These are phyloP conservation scores for Dasypus novemcinctus DNA, from an alignment of 2,113 vertebrate genomes.

Conservation along the genomic window DNA sequence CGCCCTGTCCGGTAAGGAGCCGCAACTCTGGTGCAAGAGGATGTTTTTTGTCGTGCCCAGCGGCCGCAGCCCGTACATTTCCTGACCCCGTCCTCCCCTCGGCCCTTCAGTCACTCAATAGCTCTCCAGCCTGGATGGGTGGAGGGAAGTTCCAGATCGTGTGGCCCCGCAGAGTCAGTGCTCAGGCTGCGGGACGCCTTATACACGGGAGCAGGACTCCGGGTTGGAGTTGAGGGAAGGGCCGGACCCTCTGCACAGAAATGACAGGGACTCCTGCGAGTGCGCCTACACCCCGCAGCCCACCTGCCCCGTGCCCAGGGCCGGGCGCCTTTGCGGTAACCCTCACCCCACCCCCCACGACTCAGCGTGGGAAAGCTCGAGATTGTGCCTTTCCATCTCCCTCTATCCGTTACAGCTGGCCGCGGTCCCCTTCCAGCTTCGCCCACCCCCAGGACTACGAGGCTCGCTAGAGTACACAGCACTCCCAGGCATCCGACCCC, in stretches of 20 bases:
- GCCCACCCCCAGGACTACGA: not conserved
- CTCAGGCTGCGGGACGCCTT: not conserved
- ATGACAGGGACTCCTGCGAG: not conserved
- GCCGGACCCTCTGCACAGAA: not conserved
- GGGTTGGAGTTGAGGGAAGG: not conserved
- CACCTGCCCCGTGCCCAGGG: not conserved
- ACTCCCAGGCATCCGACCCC: accelerated
- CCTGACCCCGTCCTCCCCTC: not conserved
- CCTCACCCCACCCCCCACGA: no score
- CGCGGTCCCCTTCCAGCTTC: no score
- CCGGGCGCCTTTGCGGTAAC: not conserved
- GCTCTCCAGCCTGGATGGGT: not conserved
- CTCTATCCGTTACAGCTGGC: not conserved
- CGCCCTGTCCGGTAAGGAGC: not conserved
- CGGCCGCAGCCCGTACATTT: not conserved
- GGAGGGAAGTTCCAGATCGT: not conserved
- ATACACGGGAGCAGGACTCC: not conserved
- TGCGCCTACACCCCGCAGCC: not conserved
- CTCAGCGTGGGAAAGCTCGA: not conserved
- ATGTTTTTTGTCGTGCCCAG: not conserved
- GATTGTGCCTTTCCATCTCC: not conserved
- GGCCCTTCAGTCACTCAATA: not conserved
- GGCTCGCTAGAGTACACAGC: not conserved
- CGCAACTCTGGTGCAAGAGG: not conserved
- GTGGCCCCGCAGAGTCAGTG: not conserved